Evolutionary conservation across 2,888 invertebrate species (phyloP), one percentile per base, ranked within the genome.

Genomic region (Lobophora halterata): DNA sequence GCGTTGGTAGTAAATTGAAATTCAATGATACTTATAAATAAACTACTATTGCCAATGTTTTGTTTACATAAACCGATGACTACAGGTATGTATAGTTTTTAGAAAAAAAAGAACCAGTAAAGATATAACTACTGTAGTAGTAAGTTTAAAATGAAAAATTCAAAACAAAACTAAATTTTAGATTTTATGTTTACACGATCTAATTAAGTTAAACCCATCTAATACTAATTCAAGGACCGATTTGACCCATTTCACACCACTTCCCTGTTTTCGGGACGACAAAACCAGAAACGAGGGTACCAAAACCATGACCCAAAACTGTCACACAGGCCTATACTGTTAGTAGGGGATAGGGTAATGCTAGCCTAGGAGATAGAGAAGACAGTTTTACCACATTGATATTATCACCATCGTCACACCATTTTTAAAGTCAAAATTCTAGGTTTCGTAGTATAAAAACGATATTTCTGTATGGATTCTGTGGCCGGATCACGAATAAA

Each of bases 241-340:
- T 8, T 27, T 12, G 24, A 37, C 42, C 43, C 43, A 37, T 43
- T 37, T 37, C 33, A 42, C 12, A n/a, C 8, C 23, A 27, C 31
- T 29, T 18, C 17, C 24, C 20, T 42, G 29, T 37, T 48, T 37
- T 40, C 16, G 19, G 35, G 17, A 41, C 34, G 31, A 34, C 30
- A 30, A 21, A 20, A 38, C 37, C 32, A 29, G n/a, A 37, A 42
- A 36, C 29, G 26, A 30, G 36, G 42, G 36, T 36, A 41, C 27
- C 7, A 20, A 31, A 16, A 14, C 20, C 24, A 14, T 36, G 49
- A 41, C 47, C 52, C 41, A 28, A 50, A 52, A 52, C 41, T 50
- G 52, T 50, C 50, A 49, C 34, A 23, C 19, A 32, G 23, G 27
- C 20, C 21, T 10, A n/a, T 26, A 20, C 27, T 27, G 26, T 32